These are phyloP conservation scores for Drosophila murphyi DNA, from an alignment of 1,140 invertebrate genomes.

Conservation along the genomic window DNA sequence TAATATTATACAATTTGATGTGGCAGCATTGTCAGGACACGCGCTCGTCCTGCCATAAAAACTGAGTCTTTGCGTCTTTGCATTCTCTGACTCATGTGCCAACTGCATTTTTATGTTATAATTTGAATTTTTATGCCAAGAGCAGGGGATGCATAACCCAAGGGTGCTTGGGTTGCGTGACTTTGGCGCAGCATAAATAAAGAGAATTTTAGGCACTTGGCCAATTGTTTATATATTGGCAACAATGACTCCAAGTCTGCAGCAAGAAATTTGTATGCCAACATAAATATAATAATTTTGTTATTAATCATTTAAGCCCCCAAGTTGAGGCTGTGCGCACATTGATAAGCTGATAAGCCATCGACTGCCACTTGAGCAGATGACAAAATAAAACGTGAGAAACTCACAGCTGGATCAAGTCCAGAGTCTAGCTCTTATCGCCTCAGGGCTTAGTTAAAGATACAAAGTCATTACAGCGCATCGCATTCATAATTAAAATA, in stretches of 20 bases:
- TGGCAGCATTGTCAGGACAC: slow-evolving; percentile 54
- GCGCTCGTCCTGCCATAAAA: slow-evolving; percentile 62
- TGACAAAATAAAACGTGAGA: slow-evolving; percentile 56
- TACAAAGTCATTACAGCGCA: slow-evolving; percentile 74
- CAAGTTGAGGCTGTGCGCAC: slow-evolving; percentile 11
- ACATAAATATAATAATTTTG: slow-evolving; percentile 52
- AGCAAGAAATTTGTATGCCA: slow-evolving; percentile 62
- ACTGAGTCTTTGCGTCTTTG: neutral
- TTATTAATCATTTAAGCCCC: slow-evolving; percentile 78
- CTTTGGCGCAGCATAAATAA: slow-evolving; percentile 16
- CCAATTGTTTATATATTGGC: slow-evolving; percentile 44
- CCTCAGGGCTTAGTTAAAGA: slow-evolving; percentile 44
- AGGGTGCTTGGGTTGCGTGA: slow-evolving; percentile 35
- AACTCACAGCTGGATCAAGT: slow-evolving; percentile 53
- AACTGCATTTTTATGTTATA: slow-evolving; percentile 74
- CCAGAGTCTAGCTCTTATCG: neutral
- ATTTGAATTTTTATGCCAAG: slow-evolving; percentile 68
- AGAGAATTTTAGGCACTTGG: slow-evolving; percentile 39
- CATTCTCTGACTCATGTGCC: slow-evolving; percentile 39
- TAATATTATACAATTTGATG: slow-evolving; percentile 83
- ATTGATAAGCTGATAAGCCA: slow-evolving; percentile 52
- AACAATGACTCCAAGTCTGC: slow-evolving; percentile 28
- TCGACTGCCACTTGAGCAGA: neutral
- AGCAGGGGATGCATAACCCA: neutral
- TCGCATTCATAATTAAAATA: slow-evolving; percentile 75